Percentiles rank a stretch among this genome's conserved stretches.
phyloP scores from a whole-genome alignment of 2,797 vertebrate species.

The Melopsittacus undulatus region DNA sequence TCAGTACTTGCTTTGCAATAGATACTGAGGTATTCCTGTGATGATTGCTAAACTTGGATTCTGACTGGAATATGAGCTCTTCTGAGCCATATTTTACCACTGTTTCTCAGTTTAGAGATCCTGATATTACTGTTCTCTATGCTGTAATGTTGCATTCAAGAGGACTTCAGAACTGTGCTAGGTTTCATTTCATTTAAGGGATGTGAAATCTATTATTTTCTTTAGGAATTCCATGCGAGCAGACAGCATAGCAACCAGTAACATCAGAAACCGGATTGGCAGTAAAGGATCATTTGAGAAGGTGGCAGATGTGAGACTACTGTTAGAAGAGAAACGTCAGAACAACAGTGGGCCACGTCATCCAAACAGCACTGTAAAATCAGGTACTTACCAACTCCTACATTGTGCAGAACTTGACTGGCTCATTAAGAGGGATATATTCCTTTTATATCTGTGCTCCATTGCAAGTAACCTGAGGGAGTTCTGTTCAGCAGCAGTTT shows the following conservation, averaged over 20 bases:
- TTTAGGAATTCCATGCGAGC: slow-evolving; percentile 87
- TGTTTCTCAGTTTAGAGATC: background rate
- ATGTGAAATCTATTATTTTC: background rate
- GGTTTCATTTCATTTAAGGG: background rate
- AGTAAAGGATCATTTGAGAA: slow-evolving; percentile 84
- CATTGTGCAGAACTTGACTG: background rate
- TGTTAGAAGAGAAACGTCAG: slow-evolving; percentile 94
- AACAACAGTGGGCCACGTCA: slow-evolving; percentile 77
- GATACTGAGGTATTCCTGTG: accelerated
- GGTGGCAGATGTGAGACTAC: slow-evolving; percentile 88
- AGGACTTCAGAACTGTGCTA: background rate
- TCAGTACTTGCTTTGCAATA: background rate
- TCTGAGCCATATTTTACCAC: background rate
- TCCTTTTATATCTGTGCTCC: background rate
- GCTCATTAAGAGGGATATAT: background rate
- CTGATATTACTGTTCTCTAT: background rate
- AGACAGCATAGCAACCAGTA: slow-evolving; percentile 78
- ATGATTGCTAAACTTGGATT: background rate
- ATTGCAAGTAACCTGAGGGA: background rate
- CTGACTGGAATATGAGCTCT: background rate
- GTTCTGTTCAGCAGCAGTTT: background rate
- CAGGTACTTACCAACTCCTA: slow-evolving; percentile 74
- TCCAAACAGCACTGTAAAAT: slow-evolving; percentile 77
- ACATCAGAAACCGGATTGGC: slow-evolving; percentile 87
- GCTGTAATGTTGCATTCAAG: background rate